Evolutionary conservation across 2,113 vertebrate species (phyloP).

Genomic region (Regulus satrapa): DNA sequence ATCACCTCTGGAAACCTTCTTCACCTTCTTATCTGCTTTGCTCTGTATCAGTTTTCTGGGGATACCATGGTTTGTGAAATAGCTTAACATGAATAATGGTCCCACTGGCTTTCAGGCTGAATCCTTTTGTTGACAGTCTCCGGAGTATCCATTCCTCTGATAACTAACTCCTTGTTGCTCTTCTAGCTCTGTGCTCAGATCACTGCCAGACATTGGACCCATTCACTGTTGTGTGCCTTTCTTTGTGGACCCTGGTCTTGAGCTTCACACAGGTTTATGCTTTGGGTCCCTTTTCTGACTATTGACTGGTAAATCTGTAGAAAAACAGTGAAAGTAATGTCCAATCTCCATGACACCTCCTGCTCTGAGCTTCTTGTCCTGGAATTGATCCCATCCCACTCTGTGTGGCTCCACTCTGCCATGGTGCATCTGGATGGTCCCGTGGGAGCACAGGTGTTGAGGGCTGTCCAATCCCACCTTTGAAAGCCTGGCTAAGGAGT

Average conservation of each 20-base stretch:
- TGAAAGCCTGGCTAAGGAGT: neutral
- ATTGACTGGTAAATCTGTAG: neutral
- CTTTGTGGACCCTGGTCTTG: neutral
- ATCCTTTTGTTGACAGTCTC: neutral
- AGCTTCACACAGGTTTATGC: neutral
- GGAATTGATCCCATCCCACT: neutral
- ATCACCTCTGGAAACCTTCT: neutral
- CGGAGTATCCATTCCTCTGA: neutral
- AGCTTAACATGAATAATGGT: neutral
- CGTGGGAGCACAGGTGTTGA: accelerated
- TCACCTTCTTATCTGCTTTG: slow-evolving; percentile 37
- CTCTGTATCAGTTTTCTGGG: slow-evolving; percentile 4
- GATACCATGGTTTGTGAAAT: neutral
- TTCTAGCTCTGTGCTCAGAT: neutral
- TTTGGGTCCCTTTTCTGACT: neutral
- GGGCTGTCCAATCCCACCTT: neutral
- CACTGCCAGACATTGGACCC: neutral
- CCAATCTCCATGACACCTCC: neutral
- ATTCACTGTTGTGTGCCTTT: neutral
- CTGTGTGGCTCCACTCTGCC: neutral
- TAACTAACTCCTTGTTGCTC: neutral
- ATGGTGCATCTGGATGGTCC: too few species aligned
- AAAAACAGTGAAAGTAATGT: neutral
- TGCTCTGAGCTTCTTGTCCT: neutral
- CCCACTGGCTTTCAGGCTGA: neutral